Evolutionary conservation across 2,797 vertebrate species (phyloP), one percentile per base, ranked within the genome.

Genomic region (Caiman crocodilus): DNA sequence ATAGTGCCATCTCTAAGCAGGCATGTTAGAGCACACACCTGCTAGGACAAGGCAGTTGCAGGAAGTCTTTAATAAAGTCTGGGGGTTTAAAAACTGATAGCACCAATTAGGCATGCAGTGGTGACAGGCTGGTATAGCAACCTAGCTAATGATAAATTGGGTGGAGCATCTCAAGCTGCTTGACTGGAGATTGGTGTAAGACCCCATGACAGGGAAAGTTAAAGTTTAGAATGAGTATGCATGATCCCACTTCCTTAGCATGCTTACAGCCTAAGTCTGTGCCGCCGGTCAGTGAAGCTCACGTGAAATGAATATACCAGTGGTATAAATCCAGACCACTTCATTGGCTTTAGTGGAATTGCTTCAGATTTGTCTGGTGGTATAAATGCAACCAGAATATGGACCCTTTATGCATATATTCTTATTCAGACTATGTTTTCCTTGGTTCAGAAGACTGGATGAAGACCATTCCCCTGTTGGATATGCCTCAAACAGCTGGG

Each of bases 181-280:
- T 82, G 82, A 25, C 61, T 64, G 60, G 58, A 57, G 14, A 20
- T 8, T 16, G 85, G 30, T 7, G 14, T 0, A 1, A n/a, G 57
- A 28, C 63, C 57, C 63, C 1, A 0, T 50, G n/a, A 18, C 25
- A 32, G 28, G 64, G 76, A 17, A 61, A 71, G 26, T 0, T 57
- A 0, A 1, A 79, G 76, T 50, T 81, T 28, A 25, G 25, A 15
- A 30, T 55, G 73, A 76, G 26, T 0, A 0, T 60, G 23, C 28
- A 14, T 64, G 26, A 64, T 14, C 16, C 26, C 28, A 15, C 28
- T 28, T 64, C 26, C 61, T 64, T 64, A 64, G 61, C 26, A 14
- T 28, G 28, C 25, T 64, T 64, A n/a, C 25, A 64, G 26, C 21
- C 0, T 1, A 65, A 64, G 18, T 1, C 60, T 55, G 42, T 56